Conservation (phyloP, 2,797 vertebrate genomes). For the Megaceryle alcyon region DNA sequence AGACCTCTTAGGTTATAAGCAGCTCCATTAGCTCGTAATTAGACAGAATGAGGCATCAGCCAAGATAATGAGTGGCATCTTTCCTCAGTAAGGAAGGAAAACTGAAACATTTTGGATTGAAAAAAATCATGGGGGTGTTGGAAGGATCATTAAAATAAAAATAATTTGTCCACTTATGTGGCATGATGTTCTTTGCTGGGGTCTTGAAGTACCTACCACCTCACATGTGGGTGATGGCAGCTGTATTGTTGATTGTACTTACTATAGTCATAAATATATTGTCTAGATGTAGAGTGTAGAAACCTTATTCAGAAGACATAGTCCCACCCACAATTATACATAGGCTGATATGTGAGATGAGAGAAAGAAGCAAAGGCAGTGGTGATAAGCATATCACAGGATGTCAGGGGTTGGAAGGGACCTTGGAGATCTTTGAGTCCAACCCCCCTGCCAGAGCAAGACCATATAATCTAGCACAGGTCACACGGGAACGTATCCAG, state of each 20-base stretch:
- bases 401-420: no score
- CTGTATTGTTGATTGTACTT: not conserved
- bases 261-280: not conserved
- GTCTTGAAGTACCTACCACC: not conserved
- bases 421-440: no score
- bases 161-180: not conserved
- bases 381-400: no score
- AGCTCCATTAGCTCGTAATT: not conserved
- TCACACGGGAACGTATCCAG: no score
- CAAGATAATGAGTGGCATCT: not conserved
- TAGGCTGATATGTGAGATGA: not conserved
- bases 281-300: not conserved
- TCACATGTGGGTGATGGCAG: not conserved
- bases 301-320: not conserved
- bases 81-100: not conserved
- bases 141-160: not conserved
- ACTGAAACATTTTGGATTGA: not conserved
- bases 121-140: rapidly evolving
- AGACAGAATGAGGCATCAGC: not conserved
- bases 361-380: not conserved
- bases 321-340: not conserved
- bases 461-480: no score
- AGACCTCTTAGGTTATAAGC: not conserved
- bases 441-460: no score
- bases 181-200: not conserved